Percentiles rank a stretch among this genome's conserved stretches.
Conservation (phyloP, 1,140 invertebrate genomes). For the Cydia splendana region DNA sequence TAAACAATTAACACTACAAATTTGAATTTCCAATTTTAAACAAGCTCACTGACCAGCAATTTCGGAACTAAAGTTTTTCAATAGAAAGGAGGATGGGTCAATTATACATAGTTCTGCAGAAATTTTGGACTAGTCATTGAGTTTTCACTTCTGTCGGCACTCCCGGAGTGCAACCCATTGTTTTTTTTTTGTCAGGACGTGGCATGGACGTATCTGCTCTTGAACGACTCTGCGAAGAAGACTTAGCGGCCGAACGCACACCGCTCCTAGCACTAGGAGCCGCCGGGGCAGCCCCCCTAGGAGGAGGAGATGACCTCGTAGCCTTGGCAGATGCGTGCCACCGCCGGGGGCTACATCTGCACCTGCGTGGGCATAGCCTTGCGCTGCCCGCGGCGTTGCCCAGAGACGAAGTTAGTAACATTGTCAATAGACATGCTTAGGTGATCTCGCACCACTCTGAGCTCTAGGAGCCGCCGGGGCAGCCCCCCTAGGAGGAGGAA, state of each 20-base stretch:
- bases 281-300: conserved; percentile 89
- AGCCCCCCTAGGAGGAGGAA: conserved; percentile 88
- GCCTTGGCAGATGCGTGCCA: conserved; percentile 89
- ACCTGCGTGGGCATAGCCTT: conserved; percentile 90
- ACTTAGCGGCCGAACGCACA: conserved; percentile 84
- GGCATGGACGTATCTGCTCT: conserved; percentile 89
- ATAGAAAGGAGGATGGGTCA: too few species aligned
- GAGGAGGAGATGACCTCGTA: conserved; percentile 88
- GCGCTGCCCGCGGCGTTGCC: conserved; percentile 83
- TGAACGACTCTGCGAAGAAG: conserved; percentile 89
- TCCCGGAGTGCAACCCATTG: too few species aligned
- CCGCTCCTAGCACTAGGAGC: conserved; percentile 87
- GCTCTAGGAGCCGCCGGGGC: conserved; percentile 90
- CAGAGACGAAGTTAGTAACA: conserved; percentile 52
- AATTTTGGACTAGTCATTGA: too few species aligned
- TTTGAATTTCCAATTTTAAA: too few species aligned
- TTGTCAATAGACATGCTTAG: background rate
- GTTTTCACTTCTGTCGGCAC: too few species aligned
- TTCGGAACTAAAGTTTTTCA: too few species aligned
- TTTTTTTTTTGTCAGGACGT: conserved; percentile 46
- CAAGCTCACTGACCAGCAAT: too few species aligned
- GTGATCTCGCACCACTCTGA: background rate
- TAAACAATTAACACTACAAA: too few species aligned
- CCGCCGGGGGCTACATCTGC: conserved; percentile 90
- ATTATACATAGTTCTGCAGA: too few species aligned